Percentiles rank a stretch among this genome's conserved stretches.
Conservation (phyloP, 2,113 vertebrate species). For the Columba livia region DNA sequence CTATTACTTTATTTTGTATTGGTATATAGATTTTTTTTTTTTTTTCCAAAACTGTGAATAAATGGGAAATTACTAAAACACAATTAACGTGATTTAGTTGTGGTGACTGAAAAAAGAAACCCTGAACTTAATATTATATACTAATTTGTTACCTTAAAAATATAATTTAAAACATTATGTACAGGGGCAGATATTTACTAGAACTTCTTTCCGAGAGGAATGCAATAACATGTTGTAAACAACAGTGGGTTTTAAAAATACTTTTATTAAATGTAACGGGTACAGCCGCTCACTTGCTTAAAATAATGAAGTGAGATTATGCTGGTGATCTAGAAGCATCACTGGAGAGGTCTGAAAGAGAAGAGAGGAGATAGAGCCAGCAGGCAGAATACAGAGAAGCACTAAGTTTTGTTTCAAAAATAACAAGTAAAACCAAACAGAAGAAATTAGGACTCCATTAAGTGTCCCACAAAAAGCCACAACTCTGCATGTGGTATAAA, state of each 20-base stretch:
- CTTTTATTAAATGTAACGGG: background rate
- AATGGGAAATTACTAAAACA: background rate
- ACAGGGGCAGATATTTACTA: background rate
- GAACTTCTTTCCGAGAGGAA: background rate
- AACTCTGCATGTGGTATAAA: background rate
- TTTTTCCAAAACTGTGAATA: background rate
- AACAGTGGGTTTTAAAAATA: background rate
- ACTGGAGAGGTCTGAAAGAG: background rate
- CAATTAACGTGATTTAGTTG: background rate
- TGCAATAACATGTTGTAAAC: background rate
- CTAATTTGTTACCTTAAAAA: background rate
- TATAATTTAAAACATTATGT: background rate
- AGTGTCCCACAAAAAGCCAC: background rate
- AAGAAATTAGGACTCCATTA: background rate
- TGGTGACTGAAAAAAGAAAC: background rate
- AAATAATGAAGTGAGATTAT: background rate
- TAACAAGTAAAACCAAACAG: background rate
- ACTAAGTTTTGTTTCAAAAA: background rate
- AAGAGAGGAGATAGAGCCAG: background rate
- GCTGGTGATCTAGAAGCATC: background rate
- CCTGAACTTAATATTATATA: background rate
- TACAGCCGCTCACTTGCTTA: background rate
- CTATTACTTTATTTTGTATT: background rate
- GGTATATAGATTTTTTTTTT: background rate
- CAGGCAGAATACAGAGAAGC: background rate